Base-by-base conservation (phyloP, 2,888 invertebrate genomes). In the Eucriotettix oculatus region DNA sequence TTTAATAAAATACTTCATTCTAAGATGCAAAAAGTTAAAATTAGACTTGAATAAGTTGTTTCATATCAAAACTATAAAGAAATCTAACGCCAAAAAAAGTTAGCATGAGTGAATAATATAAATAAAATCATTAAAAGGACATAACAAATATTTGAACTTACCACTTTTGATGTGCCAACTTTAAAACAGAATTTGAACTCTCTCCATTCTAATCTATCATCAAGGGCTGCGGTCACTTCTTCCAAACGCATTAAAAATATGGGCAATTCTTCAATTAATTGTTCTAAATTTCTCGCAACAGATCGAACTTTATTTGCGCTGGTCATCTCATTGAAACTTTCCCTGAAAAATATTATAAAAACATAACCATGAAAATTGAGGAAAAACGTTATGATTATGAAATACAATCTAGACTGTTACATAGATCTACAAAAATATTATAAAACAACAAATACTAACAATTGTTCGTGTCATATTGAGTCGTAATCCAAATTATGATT, bases 121-220 rank as follows among this genome's bases (percentile, higher is more conserved):
- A 29, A 58, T 48, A n/a, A 12, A 48, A 5, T 48, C 1, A 29
- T 44, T n/a, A 16, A 48, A 41, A 17, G 1, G 52, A 16, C 10
- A 17, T 48, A 40, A 14, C n/a, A 56, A 56, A 56, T 9, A 52
- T 52, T 40, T 10, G 3, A 9, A 74, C 79, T 75, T 73, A 84
- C 84, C 66, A 84, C 80, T 79, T 83, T 83, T 64, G 83, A 83
- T 40, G 80, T 80, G 41, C 78, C 80, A 54, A 80, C 73, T 72
- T 80, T 81, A 65, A 82, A 79, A 66, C 79, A 80, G 69, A 81
- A 81, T 67, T 81, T 80, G 68, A 81, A 81, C 66, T 81, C 80
- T 60, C 78, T 75, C 79, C 80, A 80, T 62, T 80, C 80, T 59
- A 81, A 71, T 67, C 80, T 79, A 63, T 82, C 82, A 67, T 84